phyloP scores from a whole-genome alignment of 1,140 invertebrate genomes.

The Zaprionus camerounensis region DNA sequence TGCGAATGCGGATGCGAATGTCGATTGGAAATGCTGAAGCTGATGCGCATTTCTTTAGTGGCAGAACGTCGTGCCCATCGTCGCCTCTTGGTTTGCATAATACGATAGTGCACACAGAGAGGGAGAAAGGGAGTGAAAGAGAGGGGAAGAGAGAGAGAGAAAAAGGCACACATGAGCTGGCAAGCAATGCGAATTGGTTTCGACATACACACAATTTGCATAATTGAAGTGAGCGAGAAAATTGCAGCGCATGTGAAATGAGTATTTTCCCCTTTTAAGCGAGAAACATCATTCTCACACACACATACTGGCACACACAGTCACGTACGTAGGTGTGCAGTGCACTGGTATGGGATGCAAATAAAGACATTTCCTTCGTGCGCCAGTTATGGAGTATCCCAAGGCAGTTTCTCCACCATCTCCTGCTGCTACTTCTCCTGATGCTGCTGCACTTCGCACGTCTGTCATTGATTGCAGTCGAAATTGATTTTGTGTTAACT shows the following conservation, averaged over 20 bases:
- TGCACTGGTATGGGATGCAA: constrained; percentile 39
- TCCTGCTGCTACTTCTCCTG: not conserved
- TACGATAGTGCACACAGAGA: constrained; percentile 35
- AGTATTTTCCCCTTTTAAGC: constrained; percentile 71
- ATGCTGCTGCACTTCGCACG: constrained; percentile 10
- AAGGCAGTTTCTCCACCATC: constrained; percentile 2
- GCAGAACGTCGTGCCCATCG: constrained; percentile 2
- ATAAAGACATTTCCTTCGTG: constrained; percentile 56
- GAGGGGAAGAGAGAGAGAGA: constrained; percentile 2
- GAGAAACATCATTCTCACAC: constrained; percentile 65
- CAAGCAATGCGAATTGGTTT: constrained; percentile 72
- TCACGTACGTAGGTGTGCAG: constrained; percentile 44
- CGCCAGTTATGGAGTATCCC: constrained; percentile 27
- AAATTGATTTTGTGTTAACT: constrained; percentile 69
- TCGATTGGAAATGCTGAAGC: constrained; percentile 36
- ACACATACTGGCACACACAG: constrained; percentile 4
- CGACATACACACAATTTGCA: constrained; percentile 80
- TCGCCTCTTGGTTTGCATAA: constrained; percentile 43
- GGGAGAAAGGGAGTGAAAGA: constrained; percentile 17
- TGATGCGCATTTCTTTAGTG: constrained; percentile 61
- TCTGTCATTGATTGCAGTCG: constrained; percentile 61
- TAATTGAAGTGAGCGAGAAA: constrained; percentile 80
- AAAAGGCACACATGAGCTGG: constrained; percentile 44
- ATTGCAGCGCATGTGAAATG: constrained; percentile 78
- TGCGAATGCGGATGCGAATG: constrained; percentile 3